phyloP scores from a whole-genome alignment of 2,888 invertebrate genomes.

The Actias luna region DNA sequence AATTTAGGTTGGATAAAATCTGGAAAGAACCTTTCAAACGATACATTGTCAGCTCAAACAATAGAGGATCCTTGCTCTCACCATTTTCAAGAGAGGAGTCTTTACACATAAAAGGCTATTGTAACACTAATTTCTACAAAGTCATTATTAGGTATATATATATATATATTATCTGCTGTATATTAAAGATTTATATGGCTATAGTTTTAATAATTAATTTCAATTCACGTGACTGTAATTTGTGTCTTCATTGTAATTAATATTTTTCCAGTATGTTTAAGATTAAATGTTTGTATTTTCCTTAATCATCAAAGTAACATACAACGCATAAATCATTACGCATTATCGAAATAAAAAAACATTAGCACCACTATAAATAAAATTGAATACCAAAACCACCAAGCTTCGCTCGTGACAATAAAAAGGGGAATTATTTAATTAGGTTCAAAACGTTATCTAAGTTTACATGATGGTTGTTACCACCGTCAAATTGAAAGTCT shows the following conservation, averaged over 20 bases:
- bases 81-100: constrained; percentile 1
- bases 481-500: too few species aligned
- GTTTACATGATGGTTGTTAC: too few species aligned
- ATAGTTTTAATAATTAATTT: background rate
- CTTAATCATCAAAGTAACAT: too few species aligned
- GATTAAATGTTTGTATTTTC: background rate
- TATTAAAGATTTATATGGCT: constrained; percentile 1
- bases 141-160: too few species aligned
- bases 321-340: too few species aligned
- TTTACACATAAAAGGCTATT: background rate
- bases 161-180: background rate
- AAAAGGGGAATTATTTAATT: too few species aligned
- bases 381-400: too few species aligned
- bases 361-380: too few species aligned
- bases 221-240: background rate
- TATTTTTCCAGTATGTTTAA: background rate
- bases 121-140: background rate
- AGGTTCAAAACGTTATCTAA: too few species aligned
- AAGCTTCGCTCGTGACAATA: too few species aligned
- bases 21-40: constrained; percentile 5
- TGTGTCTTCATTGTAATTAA: background rate
- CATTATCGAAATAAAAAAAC: too few species aligned
- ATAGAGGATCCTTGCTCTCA: constrained; percentile 7
- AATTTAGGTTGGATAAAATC: background rate
- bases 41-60: constrained; percentile 8